Evolutionary conservation across 1,140 invertebrate genomes (phyloP).

Genomic region (Laodelphax striatellus): DNA sequence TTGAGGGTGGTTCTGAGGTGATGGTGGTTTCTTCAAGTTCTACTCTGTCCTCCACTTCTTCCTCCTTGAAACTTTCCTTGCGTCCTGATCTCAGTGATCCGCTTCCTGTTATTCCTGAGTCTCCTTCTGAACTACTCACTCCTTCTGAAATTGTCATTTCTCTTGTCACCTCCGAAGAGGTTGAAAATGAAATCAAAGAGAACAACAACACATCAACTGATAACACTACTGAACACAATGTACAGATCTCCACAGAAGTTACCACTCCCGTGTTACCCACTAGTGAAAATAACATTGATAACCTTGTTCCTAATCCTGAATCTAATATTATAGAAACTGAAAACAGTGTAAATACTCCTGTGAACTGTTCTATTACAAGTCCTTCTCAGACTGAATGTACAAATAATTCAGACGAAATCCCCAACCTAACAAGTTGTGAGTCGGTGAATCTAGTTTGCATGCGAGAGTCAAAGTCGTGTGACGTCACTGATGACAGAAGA

Average conservation of each 20-base stretch:
- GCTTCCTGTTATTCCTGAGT: slow-evolving; percentile 16
- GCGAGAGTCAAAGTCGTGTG: not conserved
- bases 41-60: not conserved
- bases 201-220: too few relatives aligned
- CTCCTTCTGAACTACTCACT: slow-evolving; percentile 14
- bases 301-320: too few relatives aligned
- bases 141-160: slow-evolving; percentile 5
- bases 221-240: too few relatives aligned
- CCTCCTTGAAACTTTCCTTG: slow-evolving; percentile 7
- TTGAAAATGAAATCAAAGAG: not conserved
- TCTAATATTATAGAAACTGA: too few relatives aligned
- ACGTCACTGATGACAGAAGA: slow-evolving; percentile 18
- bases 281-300: too few relatives aligned
- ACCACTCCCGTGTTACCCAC: too few relatives aligned
- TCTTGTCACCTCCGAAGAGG: not conserved
- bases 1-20: not conserved
- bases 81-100: slow-evolving; percentile 8
- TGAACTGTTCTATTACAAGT: not conserved
- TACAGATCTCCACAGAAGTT: too few relatives aligned
- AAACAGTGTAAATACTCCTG: not conserved
- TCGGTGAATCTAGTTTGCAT: not conserved
- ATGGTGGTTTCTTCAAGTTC: not conserved
- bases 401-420: too few relatives aligned
- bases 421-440: too few relatives aligned
- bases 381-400: too few relatives aligned